phyloP scores from a whole-genome alignment of 2,113 vertebrate genomes.

The Laticauda colubrina region DNA sequence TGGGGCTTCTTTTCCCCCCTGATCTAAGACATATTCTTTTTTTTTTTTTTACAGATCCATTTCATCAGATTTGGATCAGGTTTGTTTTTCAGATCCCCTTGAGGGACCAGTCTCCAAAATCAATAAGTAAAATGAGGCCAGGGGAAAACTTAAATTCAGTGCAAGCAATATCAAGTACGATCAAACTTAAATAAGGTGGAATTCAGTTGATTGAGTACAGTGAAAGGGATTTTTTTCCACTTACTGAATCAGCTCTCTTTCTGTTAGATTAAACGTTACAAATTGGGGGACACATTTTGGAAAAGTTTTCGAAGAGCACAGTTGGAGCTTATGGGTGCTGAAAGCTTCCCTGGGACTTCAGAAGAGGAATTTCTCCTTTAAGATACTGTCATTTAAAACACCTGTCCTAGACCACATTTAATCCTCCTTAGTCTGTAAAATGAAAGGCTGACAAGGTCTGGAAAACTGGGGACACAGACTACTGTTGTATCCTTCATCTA shows the following conservation, averaged over 20 bases:
- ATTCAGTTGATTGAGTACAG: neutral
- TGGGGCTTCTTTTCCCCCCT: no score
- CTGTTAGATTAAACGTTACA: neutral
- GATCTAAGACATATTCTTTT: no score
- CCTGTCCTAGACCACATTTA: neutral
- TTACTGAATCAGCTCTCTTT: neutral
- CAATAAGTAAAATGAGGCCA: neutral
- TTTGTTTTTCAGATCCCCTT: neutral
- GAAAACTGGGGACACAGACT: neutral
- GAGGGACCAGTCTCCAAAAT: neutral
- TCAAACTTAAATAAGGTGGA: neutral
- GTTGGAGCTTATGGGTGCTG: neutral
- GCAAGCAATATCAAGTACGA: neutral
- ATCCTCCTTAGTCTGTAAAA: neutral
- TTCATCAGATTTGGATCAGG: no score
- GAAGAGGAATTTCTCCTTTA: neutral
- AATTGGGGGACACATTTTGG: neutral
- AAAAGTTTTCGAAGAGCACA: neutral
- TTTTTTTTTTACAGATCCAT: no score
- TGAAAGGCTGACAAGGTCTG: neutral
- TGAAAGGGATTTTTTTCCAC: neutral
- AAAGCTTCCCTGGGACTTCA: neutral
- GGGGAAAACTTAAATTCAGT: neutral
- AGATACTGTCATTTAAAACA: neutral
- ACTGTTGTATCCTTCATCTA: neutral